Base-by-base conservation (phyloP, 1,140 invertebrate species). In the Rhagoletis pomonella region DNA sequence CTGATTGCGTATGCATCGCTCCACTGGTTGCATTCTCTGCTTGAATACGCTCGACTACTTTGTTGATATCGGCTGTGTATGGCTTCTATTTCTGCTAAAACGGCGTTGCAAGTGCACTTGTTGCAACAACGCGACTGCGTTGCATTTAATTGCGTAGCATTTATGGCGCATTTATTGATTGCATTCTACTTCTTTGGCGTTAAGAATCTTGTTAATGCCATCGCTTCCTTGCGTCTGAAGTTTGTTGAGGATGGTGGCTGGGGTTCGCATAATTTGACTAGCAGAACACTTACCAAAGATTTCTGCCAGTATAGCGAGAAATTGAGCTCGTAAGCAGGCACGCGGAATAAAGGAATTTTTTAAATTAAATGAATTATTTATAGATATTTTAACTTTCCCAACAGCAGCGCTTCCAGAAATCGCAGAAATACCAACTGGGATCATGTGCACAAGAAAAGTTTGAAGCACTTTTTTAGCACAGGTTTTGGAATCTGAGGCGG, bases 1-100 rank as follows among this genome's bases (percentile, higher is more conserved):
- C 73, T 81, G 73, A 81, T 81, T 81, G 73, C 73, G 73, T 81
- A 81, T 55, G n/a, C 47, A 19, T 19, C 47, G 73, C 73, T 81
- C 47, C 73, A 81, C 44, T 81, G 73, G 47, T 47, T 47, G n/a
- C 73, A 81, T 81, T 81, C 47, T 55, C 47, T 81, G 73, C 47
- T n/a, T 58, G 14, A 81, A 19, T 81, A 55, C 12, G 47, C 19
- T 67, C 64, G 64, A 10, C 42, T 3, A n/a, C 0, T 9, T 55
- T 55, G 9, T 6, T 81, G 17, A 19, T 6, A 44, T 62, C 4
- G 60, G 60, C 60, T 9, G 17, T 62, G 60, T 5, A 62, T 62
- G 60, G n/a, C n/a, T 4, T 62, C n/a, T 9, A 62, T 14, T 62
- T 62, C 60, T 62, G 60, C 12, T 7, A 12, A 1, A 62, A 14